Conservation (phyloP, 2,113 vertebrate genomes). For the Trochalopteron elliotii region DNA sequence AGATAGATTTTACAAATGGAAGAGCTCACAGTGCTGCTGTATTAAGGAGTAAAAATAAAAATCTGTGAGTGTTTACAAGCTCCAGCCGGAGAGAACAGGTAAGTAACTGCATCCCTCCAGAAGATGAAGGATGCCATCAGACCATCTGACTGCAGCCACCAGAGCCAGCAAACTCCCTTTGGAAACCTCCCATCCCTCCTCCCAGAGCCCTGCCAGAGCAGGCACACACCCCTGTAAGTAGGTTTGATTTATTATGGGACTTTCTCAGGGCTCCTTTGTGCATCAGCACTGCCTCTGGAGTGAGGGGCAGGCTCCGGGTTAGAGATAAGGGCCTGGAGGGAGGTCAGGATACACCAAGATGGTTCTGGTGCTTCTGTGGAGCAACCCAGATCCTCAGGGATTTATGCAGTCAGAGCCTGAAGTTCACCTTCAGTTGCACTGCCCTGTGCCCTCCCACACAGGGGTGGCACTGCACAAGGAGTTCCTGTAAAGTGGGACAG, state of each 20-base stretch:
- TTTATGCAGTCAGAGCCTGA: neutral
- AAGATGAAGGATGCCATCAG: neutral
- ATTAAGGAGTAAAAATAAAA: neutral
- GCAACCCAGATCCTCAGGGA: neutral
- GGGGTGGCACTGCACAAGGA: neutral
- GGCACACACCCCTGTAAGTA: fast-evolving
- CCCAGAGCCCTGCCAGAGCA: neutral
- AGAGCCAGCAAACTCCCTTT: neutral
- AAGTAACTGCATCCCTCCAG: neutral
- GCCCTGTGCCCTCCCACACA: neutral
- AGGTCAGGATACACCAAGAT: neutral
- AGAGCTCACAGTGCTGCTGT: neutral
- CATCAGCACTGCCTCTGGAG: neutral
- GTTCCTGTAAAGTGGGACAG: neutral
- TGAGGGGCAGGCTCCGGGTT: neutral
- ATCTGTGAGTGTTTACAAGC: neutral
- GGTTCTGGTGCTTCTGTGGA: neutral
- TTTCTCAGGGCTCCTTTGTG: neutral
- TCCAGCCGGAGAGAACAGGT: neutral
- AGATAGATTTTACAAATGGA: neutral
- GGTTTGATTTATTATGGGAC: neutral
- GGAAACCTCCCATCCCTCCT: neutral
- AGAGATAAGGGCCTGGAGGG: fast-evolving
- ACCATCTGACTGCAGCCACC: neutral
- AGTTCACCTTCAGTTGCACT: neutral